A percentile compares a stretch with the other conserved stretches of the same genome.
Conservation (phyloP, 1,140 invertebrate species). For the Cephus cinctus region DNA sequence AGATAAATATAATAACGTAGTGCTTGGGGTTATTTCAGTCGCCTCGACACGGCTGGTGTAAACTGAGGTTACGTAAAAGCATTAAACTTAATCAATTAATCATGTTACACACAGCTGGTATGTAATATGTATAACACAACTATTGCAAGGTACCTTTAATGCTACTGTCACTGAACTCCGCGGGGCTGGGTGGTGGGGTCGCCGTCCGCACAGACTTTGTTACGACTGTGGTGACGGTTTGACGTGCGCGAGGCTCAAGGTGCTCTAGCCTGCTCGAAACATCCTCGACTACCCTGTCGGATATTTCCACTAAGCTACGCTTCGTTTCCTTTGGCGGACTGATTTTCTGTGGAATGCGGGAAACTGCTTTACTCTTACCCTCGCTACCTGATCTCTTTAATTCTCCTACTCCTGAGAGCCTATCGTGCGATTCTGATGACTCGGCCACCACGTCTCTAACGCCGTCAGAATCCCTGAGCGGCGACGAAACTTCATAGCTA, state of each 20-base stretch:
- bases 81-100: slow-evolving; percentile 52
- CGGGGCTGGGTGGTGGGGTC: slow-evolving; percentile 56
- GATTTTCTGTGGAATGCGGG: slow-evolving; percentile 46
- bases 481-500: slow-evolving; percentile 34
- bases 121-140: slow-evolving; percentile 56
- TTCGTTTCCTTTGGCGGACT: slow-evolving; percentile 23
- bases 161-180: slow-evolving; percentile 56
- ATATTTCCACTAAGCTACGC: slow-evolving; percentile 23
- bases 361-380: slow-evolving; percentile 23
- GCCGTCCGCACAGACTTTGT: slow-evolving; percentile 56
- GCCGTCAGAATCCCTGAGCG: slow-evolving; percentile 14
- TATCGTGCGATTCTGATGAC: slow-evolving; percentile 25
- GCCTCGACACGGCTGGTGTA: slow-evolving; percentile 42
- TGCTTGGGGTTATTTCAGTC: slow-evolving; percentile 34
- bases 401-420: slow-evolving; percentile 14
- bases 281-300: slow-evolving; percentile 30
- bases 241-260: slow-evolving; percentile 51
- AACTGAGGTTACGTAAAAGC: slow-evolving; percentile 54
- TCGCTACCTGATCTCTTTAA: slow-evolving; percentile 13
- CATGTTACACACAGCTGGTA: slow-evolving; percentile 58
- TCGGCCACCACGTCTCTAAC: slow-evolving; percentile 25
- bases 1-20: too few relatives aligned
- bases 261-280: slow-evolving; percentile 44
- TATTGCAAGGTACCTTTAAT: slow-evolving; percentile 58
- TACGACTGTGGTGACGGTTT: slow-evolving; percentile 56